Conservation (phyloP, 1,140 invertebrate species). For the Venustaconcha ellipsiformis region DNA sequence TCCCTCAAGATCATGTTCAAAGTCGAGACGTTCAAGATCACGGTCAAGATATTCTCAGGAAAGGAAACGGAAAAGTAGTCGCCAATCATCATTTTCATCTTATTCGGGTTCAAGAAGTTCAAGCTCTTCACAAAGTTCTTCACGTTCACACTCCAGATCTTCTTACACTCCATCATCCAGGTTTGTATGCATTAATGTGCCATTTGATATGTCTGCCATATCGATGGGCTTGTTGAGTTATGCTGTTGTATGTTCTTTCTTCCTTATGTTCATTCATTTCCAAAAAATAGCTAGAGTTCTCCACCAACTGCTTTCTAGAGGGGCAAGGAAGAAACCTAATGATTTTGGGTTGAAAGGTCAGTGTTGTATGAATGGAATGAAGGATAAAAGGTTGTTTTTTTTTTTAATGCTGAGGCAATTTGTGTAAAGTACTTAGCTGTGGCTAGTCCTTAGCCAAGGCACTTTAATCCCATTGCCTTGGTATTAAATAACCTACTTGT, state of each 20-base stretch:
- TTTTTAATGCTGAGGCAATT: no score
- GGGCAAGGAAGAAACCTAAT: background rate
- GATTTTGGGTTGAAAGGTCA: no score
- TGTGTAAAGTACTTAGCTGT: no score
- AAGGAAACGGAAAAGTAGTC: slow-evolving; percentile 17
- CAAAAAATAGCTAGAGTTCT: background rate
- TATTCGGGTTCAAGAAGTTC: slow-evolving; percentile 37
- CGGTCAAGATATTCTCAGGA: slow-evolving; percentile 65
- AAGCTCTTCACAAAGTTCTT: slow-evolving; percentile 2
- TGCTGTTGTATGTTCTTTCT: background rate
- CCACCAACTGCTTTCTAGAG: background rate
- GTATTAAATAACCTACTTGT: no score
- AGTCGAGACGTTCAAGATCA: slow-evolving; percentile 37
- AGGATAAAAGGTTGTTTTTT: no score
- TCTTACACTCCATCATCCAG: background rate
- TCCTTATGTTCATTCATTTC: background rate
- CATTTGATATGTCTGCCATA: background rate
- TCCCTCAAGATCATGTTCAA: slow-evolving; percentile 26
- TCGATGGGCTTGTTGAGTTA: no score
- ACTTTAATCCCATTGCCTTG: no score
- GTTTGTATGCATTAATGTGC: background rate
- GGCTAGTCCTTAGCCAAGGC: no score
- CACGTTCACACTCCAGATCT: background rate
- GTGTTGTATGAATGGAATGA: no score
- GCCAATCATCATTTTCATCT: slow-evolving; percentile 35